Conservation (phyloP, 2,797 vertebrate genomes). For the Eupleurogrammus muticus region DNA sequence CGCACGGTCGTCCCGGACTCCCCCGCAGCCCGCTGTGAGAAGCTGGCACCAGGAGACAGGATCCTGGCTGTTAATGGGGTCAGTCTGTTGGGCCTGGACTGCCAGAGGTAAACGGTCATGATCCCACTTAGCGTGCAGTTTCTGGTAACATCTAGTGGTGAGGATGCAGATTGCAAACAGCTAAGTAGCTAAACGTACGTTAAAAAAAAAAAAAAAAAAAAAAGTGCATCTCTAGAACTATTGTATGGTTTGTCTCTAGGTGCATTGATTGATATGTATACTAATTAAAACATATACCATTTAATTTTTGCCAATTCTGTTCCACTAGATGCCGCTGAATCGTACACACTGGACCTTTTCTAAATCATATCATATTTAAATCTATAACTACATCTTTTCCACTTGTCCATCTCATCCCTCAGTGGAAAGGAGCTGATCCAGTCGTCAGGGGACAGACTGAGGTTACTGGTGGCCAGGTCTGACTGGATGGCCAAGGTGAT, state of each 20-base stretch:
- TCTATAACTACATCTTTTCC: background rate
- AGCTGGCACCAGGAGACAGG: conserved; percentile 79
- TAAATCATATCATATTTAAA: background rate
- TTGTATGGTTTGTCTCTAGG: no score
- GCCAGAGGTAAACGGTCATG: conserved; percentile 65
- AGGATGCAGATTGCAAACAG: no score
- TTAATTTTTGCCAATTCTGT: no score
- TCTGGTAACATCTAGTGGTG: no score
- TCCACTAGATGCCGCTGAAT: no score
- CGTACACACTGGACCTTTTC: no score
- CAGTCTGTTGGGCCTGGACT: conserved; percentile 81
- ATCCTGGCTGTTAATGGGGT: conserved; percentile 86
- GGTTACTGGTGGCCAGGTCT: conserved; percentile 79
- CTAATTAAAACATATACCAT: no score
- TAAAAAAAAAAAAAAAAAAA: background rate
- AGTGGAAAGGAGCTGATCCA: conserved; percentile 85
- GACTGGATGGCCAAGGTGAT: conserved; percentile 57
- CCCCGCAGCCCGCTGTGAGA: conserved; percentile 78
- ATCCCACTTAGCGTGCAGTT: background rate
- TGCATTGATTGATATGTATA: no score
- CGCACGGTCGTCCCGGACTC: conserved; percentile 81
- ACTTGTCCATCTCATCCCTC: conserved; percentile 3
- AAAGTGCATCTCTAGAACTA: background rate
- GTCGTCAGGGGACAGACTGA: conserved; percentile 77
- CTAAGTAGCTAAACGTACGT: no score